A percentile compares a stretch with the other conserved stretches of the same genome.
Evolutionary conservation across 64 coral and sea anemone species (phyloP).

Genomic region (Actinia tenebrosa): DNA sequence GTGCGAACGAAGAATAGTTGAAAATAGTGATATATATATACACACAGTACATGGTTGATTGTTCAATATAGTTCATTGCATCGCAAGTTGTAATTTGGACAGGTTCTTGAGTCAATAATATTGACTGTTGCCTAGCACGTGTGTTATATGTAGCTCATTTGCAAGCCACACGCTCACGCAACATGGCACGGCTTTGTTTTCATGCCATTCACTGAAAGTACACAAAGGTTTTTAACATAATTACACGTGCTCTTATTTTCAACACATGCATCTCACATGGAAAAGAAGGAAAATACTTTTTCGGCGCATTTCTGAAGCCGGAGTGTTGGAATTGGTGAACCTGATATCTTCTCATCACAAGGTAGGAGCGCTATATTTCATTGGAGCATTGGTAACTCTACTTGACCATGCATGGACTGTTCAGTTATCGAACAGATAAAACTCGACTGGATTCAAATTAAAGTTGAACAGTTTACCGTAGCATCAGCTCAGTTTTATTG

Average conservation of each 20-base stretch:
- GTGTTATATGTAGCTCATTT: neutral
- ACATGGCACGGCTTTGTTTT: neutral
- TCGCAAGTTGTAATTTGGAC: neutral
- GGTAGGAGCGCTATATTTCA: no score
- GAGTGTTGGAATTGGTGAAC: no score
- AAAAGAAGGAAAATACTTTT: neutral
- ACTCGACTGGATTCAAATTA: no score
- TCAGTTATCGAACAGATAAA: no score
- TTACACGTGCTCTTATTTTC: neutral
- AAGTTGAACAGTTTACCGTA: no score
- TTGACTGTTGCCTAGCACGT: constrained; percentile 19
- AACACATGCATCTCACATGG: neutral
- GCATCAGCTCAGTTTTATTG: no score
- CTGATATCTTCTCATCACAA: no score
- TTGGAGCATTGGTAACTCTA: no score
- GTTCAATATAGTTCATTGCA: neutral
- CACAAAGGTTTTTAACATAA: constrained; percentile 3
- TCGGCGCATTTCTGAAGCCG: neutral
- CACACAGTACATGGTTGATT: no score
- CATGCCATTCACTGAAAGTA: neutral
- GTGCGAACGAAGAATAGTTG: no score
- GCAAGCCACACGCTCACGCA: neutral
- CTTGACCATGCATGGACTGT: no score
- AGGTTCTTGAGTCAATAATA: neutral
- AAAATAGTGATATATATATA: no score